These are phyloP conservation scores for Macrosoma leucophasiata DNA, from an alignment of 2,888 invertebrate species.

Conservation along the genomic window DNA sequence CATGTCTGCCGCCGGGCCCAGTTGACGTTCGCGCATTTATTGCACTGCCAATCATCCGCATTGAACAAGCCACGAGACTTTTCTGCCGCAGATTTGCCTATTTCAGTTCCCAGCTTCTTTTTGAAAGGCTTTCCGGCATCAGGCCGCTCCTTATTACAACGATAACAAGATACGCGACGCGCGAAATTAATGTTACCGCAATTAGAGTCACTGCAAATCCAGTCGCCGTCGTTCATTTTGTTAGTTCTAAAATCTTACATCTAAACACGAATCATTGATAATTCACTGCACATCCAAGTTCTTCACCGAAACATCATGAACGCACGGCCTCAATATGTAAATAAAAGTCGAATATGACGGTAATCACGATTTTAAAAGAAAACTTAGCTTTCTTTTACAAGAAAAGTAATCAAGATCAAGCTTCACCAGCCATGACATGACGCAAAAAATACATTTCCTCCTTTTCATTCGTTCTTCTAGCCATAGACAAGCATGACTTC, in stretches of 20 bases:
- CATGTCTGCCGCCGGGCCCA: constrained; percentile 97
- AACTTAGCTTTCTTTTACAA: constrained; percentile 68
- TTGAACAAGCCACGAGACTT: constrained; percentile 96
- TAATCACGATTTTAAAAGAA: constrained; percentile 55
- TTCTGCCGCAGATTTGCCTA: constrained; percentile 98
- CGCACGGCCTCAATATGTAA: constrained; percentile 39
- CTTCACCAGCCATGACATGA: constrained; percentile 60
- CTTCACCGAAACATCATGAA: constrained; percentile 21
- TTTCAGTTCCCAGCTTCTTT: constrained; percentile 95
- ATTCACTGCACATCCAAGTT: constrained; percentile 30
- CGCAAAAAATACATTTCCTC: constrained; percentile 19
- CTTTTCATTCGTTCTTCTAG: constrained; percentile 2
- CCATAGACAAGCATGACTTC: constrained; percentile 16
- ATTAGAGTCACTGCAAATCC: constrained; percentile 79
- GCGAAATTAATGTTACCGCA: constrained; percentile 98
- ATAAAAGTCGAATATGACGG: constrained; percentile 56
- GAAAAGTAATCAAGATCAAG: constrained; percentile 61
- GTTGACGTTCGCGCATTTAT: constrained; percentile 99
- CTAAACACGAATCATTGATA: constrained; percentile 31
- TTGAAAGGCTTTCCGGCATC: constrained; percentile 63
- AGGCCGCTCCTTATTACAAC: constrained; percentile 86
- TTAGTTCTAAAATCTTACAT: constrained; percentile 31
- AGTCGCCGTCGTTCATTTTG: constrained; percentile 78
- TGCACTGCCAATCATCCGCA: constrained; percentile 99
- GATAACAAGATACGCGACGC: constrained; percentile 90